phyloP scores from a whole-genome alignment of 2,797 vertebrate genomes.

The Caiman crocodilus region DNA sequence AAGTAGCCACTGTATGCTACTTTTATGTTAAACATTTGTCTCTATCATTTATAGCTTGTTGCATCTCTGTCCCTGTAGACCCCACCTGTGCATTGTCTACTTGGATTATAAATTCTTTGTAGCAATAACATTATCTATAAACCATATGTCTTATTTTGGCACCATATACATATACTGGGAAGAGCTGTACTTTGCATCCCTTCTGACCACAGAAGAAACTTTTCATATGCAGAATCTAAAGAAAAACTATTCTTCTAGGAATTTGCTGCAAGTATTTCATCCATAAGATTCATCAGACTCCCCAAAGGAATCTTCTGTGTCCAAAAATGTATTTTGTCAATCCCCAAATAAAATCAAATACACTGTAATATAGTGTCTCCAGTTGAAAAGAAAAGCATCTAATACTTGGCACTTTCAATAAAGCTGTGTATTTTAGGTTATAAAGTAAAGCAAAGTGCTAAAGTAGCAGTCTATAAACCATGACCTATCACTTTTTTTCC shows the following conservation, averaged over 20 bases:
- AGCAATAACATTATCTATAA: background rate
- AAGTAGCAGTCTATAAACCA: background rate
- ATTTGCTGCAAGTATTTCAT: background rate
- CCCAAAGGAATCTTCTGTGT: background rate
- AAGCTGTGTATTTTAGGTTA: background rate
- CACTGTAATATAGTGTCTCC: background rate
- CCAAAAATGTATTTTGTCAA: background rate
- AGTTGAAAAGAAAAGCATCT: background rate
- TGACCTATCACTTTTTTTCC: background rate
- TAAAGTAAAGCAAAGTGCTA: background rate
- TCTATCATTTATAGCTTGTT: slow-evolving; percentile 13
- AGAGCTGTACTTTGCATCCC: background rate
- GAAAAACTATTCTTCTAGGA: background rate
- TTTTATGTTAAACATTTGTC: background rate
- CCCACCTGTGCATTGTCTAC: background rate
- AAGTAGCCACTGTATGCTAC: background rate
- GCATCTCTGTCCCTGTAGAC: background rate
- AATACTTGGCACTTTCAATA: background rate
- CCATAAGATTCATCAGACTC: background rate
- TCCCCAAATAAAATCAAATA: background rate
- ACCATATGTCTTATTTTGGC: slow-evolving; percentile 11
- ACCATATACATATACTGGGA: background rate
- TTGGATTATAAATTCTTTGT: background rate
- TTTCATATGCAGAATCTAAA: slow-evolving; percentile 17
- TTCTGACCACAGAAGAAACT: background rate